Conservation (phyloP, 2,113 vertebrate species). For the Cyrtonyx montezumae region DNA sequence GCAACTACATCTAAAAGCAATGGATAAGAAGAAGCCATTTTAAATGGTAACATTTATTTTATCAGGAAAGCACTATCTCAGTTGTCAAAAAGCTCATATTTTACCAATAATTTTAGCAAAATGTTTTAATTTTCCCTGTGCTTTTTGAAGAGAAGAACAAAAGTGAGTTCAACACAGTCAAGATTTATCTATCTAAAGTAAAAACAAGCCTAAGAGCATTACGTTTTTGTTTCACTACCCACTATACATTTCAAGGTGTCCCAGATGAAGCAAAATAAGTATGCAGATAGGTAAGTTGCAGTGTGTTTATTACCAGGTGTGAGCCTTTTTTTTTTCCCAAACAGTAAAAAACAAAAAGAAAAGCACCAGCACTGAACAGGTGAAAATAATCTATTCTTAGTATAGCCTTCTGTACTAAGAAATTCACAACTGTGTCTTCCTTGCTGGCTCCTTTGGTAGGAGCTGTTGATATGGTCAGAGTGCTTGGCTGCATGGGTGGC, state of each 20-base stretch:
- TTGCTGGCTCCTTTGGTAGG: neutral
- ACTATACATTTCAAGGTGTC: neutral
- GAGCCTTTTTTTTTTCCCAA: neutral
- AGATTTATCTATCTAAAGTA: neutral
- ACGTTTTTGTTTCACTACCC: neutral
- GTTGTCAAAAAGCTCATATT: neutral
- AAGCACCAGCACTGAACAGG: neutral
- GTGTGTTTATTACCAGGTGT: neutral
- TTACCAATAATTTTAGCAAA: neutral
- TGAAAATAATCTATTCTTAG: neutral
- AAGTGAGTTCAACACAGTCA: neutral
- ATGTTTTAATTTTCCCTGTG: neutral
- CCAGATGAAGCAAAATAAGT: neutral
- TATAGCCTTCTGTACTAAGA: neutral
- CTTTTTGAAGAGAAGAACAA: neutral
- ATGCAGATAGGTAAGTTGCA: neutral
- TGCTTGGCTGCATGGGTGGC: rapidly evolving
- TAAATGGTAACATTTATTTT: neutral
- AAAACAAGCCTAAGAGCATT: neutral
- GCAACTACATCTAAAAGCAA: neutral
- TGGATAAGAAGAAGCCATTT: neutral
- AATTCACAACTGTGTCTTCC: neutral
- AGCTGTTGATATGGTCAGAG: neutral
- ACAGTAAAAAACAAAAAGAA: neutral
- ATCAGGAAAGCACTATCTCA: neutral